Base-by-base conservation (phyloP, 2,888 invertebrate species). In the Plagodis dolabraria region DNA sequence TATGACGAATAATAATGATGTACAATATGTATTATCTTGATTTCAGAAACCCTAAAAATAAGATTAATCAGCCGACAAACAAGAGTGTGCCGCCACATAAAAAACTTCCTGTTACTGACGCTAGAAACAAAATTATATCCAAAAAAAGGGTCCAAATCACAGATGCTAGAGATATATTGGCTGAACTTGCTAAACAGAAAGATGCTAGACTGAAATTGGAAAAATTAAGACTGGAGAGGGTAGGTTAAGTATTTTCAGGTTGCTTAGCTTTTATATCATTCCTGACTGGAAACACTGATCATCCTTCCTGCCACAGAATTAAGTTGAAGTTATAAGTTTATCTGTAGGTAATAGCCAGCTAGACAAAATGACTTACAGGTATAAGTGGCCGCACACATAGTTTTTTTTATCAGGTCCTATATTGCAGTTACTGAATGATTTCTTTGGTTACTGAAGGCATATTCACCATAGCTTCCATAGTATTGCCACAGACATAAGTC, bases 131-230 rank as follows among this genome's bases (percentile, higher is more conserved):
- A 85, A 96, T 97, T 44, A 95, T 97, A 68, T 95, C 95, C 49
- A 97, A 96, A 75, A 96, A 96, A 78, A 94, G 97, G 50, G 94
- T 93, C 49, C 95, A 95, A 75, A 95, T 97, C 34, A 94, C 94
- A 0, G 97, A 97, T 92, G 97, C 97, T 0, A 92, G 97, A 61
- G 97, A 97, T 70, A 96, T 96, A 74, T 87, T 97, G 53, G 95
- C 95, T 5, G 95, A 96, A 84, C 94, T 96, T 70, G 96, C 96
- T 0, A 96, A 96, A 76, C 94, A 94, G 55, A 95, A 94, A 64
- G 97, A 97, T 91, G 96, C 97, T 7, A 93, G 97, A 47, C 87
- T 95, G 51, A 95, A 96, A 80, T 82, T 97, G 51, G 94, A 95
- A 56, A 95, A 95, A 76, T 86, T 96, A 49, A 89, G 95, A 64